phyloP scores from a whole-genome alignment of 1,140 invertebrate genomes.

The Drosophila ironensis region DNA sequence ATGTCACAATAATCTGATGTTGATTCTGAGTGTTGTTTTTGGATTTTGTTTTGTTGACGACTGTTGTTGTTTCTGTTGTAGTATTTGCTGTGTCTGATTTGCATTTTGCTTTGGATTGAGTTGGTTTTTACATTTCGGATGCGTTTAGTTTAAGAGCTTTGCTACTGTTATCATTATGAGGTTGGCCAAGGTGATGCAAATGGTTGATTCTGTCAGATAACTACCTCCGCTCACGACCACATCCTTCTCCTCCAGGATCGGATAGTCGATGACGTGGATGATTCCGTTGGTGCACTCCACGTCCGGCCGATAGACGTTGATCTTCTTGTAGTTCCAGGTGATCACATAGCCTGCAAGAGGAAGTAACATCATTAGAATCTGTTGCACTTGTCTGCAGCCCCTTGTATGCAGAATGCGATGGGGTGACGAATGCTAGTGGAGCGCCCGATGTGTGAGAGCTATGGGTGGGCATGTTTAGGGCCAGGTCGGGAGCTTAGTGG shows the following conservation, averaged over 20 bases:
- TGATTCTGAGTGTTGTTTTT: slow-evolving; percentile 33
- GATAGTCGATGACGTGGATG: slow-evolving; percentile 94
- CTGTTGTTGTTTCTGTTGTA: slow-evolving; percentile 48
- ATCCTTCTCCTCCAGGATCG: slow-evolving; percentile 91
- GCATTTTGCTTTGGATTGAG: slow-evolving; percentile 46
- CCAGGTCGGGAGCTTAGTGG: slow-evolving; percentile 51
- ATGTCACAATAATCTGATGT: slow-evolving; percentile 52
- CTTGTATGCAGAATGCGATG: neutral
- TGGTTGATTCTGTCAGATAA: slow-evolving; percentile 76
- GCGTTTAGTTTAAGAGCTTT: slow-evolving; percentile 76
- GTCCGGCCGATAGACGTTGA: slow-evolving; percentile 92
- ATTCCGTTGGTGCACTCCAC: slow-evolving; percentile 96
- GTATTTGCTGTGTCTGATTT: slow-evolving; percentile 31
- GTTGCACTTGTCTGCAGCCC: neutral
- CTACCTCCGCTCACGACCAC: slow-evolving; percentile 86
- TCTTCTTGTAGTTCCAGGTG: slow-evolving; percentile 91
- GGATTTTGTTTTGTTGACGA: slow-evolving; percentile 46
- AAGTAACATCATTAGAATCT: neutral
- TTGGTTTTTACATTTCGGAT: slow-evolving; percentile 65
- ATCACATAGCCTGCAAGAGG: slow-evolving; percentile 85
- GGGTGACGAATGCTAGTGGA: slow-evolving; percentile 17
- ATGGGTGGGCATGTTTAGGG: slow-evolving; percentile 36
- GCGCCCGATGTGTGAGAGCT: slow-evolving; percentile 37
- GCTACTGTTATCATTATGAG: slow-evolving; percentile 81
- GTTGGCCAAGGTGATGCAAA: slow-evolving; percentile 81